Conservation (phyloP, 2,113 vertebrate species). For the Cygnus buccinator region DNA sequence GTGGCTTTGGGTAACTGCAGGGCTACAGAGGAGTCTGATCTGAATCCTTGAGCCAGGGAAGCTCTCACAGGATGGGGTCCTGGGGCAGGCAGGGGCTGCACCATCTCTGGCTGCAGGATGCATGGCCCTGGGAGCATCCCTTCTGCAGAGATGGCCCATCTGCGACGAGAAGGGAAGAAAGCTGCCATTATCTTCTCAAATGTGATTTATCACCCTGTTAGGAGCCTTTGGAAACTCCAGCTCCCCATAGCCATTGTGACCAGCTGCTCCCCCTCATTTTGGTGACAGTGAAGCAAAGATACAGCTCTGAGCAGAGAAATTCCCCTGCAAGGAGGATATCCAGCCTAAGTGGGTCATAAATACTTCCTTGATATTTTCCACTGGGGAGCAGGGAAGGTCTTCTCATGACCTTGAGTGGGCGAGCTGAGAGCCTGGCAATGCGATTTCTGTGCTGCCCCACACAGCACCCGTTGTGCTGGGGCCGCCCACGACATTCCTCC, state of each 20-base stretch:
- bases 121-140: neutral
- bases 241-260: neutral
- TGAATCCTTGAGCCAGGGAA: neutral
- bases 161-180: neutral
- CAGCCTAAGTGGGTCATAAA: neutral
- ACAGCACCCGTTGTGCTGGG: neutral
- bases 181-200: neutral
- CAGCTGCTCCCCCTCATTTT: neutral
- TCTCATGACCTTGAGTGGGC: neutral
- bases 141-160: neutral
- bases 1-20: fast-evolving
- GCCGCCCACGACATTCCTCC: neutral
- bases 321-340: neutral
- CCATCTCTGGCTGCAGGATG: neutral
- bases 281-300: neutral
- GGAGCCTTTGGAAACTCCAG: neutral
- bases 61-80: neutral
- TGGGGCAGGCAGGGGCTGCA: neutral
- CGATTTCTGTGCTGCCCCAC: neutral
- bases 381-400: neutral
- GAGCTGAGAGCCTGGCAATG: neutral
- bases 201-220: neutral
- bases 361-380: neutral
- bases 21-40: fast-evolving
- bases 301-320: neutral